phyloP scores from a whole-genome alignment of 2,113 vertebrate genomes.

The Silurus meridionalis region DNA sequence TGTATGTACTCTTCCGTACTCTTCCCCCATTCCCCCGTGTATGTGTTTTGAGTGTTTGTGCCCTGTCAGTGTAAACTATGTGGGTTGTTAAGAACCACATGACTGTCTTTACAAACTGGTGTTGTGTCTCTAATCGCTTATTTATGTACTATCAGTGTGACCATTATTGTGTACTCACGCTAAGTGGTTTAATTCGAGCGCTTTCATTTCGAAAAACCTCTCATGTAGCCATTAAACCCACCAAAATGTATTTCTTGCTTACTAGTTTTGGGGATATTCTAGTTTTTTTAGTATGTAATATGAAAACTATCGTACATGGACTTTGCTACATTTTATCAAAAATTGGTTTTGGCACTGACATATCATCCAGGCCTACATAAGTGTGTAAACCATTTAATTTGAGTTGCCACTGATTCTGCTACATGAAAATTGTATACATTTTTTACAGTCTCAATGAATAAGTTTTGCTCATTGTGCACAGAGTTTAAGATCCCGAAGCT shows the following conservation, averaged over 20 bases:
- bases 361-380: not conserved
- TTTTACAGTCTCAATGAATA: not conserved
- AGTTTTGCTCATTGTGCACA: not conserved
- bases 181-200: too few relatives aligned
- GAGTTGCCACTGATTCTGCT: not conserved
- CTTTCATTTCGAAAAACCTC: not conserved
- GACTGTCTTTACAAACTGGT: not conserved
- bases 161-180: too few relatives aligned
- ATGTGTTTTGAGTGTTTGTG: not conserved
- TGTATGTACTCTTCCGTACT: not conserved
- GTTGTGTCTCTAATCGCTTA: not conserved
- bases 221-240: not conserved
- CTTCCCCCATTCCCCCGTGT: not conserved
- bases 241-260: not conserved
- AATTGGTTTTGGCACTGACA: not conserved
- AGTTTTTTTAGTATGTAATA: not conserved
- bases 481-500: not conserved
- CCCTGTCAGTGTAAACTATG: not conserved
- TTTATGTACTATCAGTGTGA: too few relatives aligned
- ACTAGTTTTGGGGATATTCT: not conserved
- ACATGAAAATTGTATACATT: not conserved
- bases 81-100: not conserved
- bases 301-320: not conserved
- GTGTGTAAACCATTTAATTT: not conserved
- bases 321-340: not conserved